Percentiles rank a stretch among this genome's conserved stretches.
phyloP scores from a whole-genome alignment of 2,888 invertebrate species.

The Metalampra italica region DNA sequence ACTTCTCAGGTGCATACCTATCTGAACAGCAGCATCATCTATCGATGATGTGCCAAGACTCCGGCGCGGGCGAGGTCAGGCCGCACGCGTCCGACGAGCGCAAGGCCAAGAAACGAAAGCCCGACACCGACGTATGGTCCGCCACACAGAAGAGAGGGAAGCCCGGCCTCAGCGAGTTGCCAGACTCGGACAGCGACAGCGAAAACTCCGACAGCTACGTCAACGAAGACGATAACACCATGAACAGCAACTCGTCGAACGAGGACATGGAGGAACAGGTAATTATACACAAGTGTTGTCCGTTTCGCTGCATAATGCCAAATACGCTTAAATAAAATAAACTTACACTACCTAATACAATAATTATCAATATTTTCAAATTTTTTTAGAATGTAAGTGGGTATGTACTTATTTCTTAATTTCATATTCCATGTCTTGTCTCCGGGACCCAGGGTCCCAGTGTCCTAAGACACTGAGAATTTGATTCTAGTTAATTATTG shows the following conservation, averaged over 20 bases:
- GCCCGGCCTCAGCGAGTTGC: slow-evolving; percentile 75
- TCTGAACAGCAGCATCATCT: slow-evolving; percentile 70
- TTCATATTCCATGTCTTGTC: too few species aligned
- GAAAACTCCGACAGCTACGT: slow-evolving; percentile 65
- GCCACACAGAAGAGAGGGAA: slow-evolving; percentile 80
- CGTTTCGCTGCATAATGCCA: too few species aligned
- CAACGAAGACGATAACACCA: slow-evolving; percentile 67
- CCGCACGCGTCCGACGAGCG: slow-evolving; percentile 55
- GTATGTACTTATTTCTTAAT: too few species aligned
- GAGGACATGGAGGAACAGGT: slow-evolving; percentile 55
- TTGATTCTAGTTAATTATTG: too few species aligned
- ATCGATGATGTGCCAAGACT: slow-evolving; percentile 62
- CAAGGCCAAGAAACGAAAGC: slow-evolving; percentile 80
- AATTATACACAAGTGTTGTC: too few species aligned
- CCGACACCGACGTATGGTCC: slow-evolving; percentile 78
- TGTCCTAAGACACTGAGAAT: too few species aligned
- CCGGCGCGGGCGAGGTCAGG: slow-evolving; percentile 40
- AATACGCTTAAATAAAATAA: too few species aligned
- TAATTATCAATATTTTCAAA: too few species aligned
- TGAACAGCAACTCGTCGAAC: slow-evolving; percentile 67
- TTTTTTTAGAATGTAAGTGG: too few species aligned
- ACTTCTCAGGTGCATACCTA: slow-evolving; percentile 54
- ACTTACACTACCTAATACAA: too few species aligned
- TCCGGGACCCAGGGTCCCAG: too few species aligned
- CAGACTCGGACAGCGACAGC: slow-evolving; percentile 80